Evolutionary conservation across 2,113 vertebrate species (phyloP), one percentile per base, ranked within the genome.

Genomic region (Verasper variegatus): DNA sequence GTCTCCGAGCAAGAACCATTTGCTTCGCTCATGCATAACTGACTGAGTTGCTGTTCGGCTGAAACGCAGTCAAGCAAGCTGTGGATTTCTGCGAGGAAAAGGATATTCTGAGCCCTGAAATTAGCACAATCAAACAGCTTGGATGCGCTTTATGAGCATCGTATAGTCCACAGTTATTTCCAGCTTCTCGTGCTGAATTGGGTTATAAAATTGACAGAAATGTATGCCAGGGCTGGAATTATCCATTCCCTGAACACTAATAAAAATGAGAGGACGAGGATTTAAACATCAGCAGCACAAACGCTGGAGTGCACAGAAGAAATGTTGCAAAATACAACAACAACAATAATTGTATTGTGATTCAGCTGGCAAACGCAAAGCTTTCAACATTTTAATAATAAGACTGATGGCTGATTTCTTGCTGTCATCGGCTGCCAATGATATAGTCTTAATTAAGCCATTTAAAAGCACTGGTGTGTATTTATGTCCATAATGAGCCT

Each of bases 401-500:
- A 92, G 88, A 84, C 82, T 83, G 88, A 92, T 90, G 78, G 80
- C 78, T 83, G 85, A 82, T 88, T 92, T 92, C 76, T 83, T 88
- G 78, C 80, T 73, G 86, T 94, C 91, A 87, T 93, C 89, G 92
- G 89, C 82, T 92, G 88, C 86, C 86, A 80, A 85, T 86, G 86
- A 92, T 88, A 86, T 85, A 80, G 81, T 88, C 91, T 91, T 92
- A 93, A 93, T 94, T 91, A 94, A 89, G 83, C 89, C 84, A 91
- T 93, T 92, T 90, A 88, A 91, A 94, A 86, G 90, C 86, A 91
- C 81, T 83, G 76, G 56, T 76, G 74, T 84, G 76, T 76, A 87
- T 92, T 90, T 90, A 89, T 80, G 87, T 86, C 74, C 76, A 86
- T 89, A 91, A 93, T 79, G 84, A 91, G 83, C 66, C 63, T 86